These are phyloP conservation scores for Patagioenas fasciata DNA, from an alignment of 2,113 vertebrate species.

Conservation along the genomic window DNA sequence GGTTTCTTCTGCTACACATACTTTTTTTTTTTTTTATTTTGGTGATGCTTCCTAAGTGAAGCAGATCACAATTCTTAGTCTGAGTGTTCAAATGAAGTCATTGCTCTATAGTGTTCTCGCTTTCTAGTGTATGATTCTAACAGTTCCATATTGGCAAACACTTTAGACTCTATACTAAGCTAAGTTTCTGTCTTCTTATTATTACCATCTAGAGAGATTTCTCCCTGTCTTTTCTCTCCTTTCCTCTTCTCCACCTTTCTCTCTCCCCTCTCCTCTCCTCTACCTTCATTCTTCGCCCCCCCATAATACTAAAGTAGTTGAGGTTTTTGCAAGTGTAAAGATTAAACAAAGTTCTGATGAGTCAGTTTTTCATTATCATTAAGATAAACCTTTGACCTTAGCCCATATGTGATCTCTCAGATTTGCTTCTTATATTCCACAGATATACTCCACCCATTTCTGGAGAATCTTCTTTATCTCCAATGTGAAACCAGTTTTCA, in stretches of 20 bases:
- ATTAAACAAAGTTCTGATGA: constrained; percentile 20
- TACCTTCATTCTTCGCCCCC: neutral
- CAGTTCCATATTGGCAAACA: neutral
- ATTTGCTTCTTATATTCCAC: neutral
- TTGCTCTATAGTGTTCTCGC: neutral
- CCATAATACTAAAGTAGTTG: neutral
- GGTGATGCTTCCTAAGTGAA: neutral
- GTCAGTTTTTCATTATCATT: neutral
- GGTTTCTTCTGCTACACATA: neutral
- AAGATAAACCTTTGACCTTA: constrained; percentile 21
- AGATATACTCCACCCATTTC: neutral
- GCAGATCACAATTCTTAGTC: neutral
- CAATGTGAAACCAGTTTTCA: neutral
- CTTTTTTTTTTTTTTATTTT: neutral
- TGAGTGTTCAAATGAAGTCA: neutral
- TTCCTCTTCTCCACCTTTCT: neutral
- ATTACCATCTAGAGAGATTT: neutral
- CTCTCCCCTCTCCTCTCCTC: neutral
- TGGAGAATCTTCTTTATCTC: neutral
- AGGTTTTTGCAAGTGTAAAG: neutral
- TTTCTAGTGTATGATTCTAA: neutral
- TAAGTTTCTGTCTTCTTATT: neutral
- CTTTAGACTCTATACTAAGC: neutral
- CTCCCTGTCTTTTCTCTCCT: neutral
- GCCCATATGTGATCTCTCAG: neutral